These are phyloP conservation scores for Scaptomyza tumidula DNA, from an alignment of 2,888 invertebrate species.

Conservation along the genomic window DNA sequence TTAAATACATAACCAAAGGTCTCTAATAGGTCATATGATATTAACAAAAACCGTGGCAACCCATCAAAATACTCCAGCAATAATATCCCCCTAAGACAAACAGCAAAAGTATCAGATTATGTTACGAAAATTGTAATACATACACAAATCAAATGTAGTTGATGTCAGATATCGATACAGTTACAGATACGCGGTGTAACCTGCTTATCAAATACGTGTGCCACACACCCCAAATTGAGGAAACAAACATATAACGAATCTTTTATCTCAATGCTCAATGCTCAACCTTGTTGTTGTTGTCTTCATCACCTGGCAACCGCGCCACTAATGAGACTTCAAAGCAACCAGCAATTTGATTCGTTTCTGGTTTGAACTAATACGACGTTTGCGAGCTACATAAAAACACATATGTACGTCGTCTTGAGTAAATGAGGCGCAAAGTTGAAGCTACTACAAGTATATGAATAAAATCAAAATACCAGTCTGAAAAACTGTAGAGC, in stretches of 20 bases:
- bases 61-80: neutral
- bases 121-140: constrained; percentile 27
- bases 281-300: constrained; percentile 6
- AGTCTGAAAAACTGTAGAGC: neutral
- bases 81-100: constrained; percentile 27
- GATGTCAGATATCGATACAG: constrained; percentile 40
- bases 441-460: constrained; percentile 40
- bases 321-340: constrained; percentile 74
- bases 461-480: too few relatives aligned
- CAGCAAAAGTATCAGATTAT: constrained; percentile 45
- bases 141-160: constrained; percentile 35
- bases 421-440: constrained; percentile 63
- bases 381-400: constrained; percentile 3
- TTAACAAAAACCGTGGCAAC: constrained; percentile 20
- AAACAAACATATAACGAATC: constrained; percentile 9
- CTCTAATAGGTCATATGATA: constrained; percentile 50
- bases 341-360: constrained; percentile 59
- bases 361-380: constrained; percentile 54
- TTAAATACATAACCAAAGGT: constrained; percentile 13
- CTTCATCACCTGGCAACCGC: constrained; percentile 74
- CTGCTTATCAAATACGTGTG: constrained; percentile 22
- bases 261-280: constrained; percentile 9
- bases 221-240: constrained; percentile 8
- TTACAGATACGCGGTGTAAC: constrained; percentile 11
- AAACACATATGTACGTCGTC: constrained; percentile 27